phyloP scores from a whole-genome alignment of 1,140 invertebrate species.

The Drosophila ironensis region DNA sequence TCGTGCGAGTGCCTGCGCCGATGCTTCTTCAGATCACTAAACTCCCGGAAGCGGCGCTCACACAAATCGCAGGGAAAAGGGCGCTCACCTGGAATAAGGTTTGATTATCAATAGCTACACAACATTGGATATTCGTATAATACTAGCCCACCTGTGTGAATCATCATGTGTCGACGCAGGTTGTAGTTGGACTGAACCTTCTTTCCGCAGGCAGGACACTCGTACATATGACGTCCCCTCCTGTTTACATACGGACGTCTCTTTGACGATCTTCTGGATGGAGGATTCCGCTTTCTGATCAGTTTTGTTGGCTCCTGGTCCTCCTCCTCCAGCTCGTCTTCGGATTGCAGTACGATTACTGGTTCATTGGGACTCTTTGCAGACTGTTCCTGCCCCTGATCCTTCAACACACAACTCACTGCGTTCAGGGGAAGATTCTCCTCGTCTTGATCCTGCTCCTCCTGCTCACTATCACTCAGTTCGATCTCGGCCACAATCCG shows the following conservation, averaged over 20 bases:
- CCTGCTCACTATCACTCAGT: slow-evolving; percentile 58
- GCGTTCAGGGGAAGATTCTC: slow-evolving; percentile 28
- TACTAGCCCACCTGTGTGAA: slow-evolving; percentile 81
- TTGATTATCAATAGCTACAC: no score
- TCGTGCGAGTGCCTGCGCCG: slow-evolving; percentile 83
- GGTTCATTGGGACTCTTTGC: background rate
- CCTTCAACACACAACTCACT: slow-evolving; percentile 50
- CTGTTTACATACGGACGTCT: slow-evolving; percentile 48
- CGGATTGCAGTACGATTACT: slow-evolving; percentile 13
- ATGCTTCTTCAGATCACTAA: slow-evolving; percentile 83
- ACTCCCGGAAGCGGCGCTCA: slow-evolving; percentile 84
- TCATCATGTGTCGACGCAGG: slow-evolving; percentile 79
- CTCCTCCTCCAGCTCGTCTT: slow-evolving; percentile 10
- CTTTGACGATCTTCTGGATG: slow-evolving; percentile 20
- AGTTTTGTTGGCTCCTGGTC: slow-evolving; percentile 4
- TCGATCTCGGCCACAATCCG: slow-evolving; percentile 70
- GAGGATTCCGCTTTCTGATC: slow-evolving; percentile 17
- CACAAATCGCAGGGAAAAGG: slow-evolving; percentile 83
- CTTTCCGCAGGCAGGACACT: slow-evolving; percentile 73
- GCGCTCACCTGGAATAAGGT: slow-evolving; percentile 63
- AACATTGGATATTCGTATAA: no score
- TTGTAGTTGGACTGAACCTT: slow-evolving; percentile 81
- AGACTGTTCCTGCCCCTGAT: background rate
- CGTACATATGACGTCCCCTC: slow-evolving; percentile 58
- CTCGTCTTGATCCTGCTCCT: slow-evolving; percentile 33